Percentiles rank a stretch among this genome's conserved stretches.
Conservation (phyloP, 2,113 vertebrate genomes). For the Elephas maximus region DNA sequence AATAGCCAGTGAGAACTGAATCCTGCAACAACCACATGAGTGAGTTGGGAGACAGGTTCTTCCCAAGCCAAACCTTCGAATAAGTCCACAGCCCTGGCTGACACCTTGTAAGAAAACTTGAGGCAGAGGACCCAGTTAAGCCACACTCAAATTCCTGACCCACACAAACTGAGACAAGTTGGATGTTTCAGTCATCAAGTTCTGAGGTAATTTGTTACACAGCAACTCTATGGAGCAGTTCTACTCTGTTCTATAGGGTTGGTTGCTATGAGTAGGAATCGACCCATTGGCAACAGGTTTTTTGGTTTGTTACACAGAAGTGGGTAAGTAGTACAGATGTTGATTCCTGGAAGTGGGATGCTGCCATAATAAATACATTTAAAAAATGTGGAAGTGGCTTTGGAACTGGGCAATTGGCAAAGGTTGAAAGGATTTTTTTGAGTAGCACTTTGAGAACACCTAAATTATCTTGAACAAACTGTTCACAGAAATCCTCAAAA, state of each 20-base stretch:
- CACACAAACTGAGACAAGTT: background rate
- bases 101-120: background rate
- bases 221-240: background rate
- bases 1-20: background rate
- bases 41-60: background rate
- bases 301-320: no score
- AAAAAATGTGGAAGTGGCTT: background rate
- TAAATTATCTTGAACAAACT: background rate
- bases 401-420: background rate
- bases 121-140: background rate
- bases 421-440: constrained; percentile 15
- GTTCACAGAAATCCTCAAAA: constrained; percentile 4
- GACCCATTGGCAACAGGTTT: no score
- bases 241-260: no score
- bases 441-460: background rate
- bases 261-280: no score
- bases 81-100: background rate
- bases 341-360: no score
- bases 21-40: background rate
- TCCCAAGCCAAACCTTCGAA: background rate
- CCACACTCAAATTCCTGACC: background rate
- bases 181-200: background rate
- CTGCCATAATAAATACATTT: constrained; percentile 24
- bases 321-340: background rate
- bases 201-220: background rate